phyloP scores from a whole-genome alignment of 2,113 vertebrate genomes.

The Parus major region DNA sequence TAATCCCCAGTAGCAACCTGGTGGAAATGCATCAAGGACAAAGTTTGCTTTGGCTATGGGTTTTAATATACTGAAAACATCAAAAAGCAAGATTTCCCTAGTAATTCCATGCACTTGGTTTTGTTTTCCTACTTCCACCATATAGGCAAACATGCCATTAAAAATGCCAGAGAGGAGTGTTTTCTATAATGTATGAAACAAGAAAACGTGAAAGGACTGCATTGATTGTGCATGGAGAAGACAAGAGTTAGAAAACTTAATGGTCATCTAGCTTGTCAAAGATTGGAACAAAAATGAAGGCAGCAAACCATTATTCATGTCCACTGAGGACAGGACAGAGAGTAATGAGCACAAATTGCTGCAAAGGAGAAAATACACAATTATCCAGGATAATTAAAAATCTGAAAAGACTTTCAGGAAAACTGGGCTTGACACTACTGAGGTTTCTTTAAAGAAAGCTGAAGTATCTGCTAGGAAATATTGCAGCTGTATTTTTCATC shows the following conservation, averaged over 20 bases:
- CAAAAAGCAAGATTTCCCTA: not conserved
- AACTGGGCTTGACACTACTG: not conserved
- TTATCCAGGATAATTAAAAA: conserved; percentile 18
- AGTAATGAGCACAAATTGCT: not conserved
- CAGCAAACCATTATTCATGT: not conserved
- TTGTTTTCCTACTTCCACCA: not conserved
- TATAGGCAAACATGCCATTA: not conserved
- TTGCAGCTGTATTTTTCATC: not conserved
- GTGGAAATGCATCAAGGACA: not conserved
- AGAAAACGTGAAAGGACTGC: not conserved
- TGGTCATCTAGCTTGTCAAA: not conserved
- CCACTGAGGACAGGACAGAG: not conserved
- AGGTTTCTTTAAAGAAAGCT: not conserved
- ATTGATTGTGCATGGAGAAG: not conserved
- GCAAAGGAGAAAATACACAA: not conserved
- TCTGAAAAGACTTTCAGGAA: not conserved
- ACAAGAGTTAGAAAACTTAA: not conserved
- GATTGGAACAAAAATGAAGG: not conserved
- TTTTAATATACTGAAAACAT: not conserved
- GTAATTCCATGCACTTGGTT: not conserved
- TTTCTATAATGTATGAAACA: not conserved
- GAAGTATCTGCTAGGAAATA: not conserved
- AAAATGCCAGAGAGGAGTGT: not conserved
- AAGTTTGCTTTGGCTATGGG: not conserved
- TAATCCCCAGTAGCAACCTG: not conserved